Evolutionary conservation across 1,140 invertebrate species (phyloP), one percentile per base, ranked within the genome.

Genomic region (Physella acuta): DNA sequence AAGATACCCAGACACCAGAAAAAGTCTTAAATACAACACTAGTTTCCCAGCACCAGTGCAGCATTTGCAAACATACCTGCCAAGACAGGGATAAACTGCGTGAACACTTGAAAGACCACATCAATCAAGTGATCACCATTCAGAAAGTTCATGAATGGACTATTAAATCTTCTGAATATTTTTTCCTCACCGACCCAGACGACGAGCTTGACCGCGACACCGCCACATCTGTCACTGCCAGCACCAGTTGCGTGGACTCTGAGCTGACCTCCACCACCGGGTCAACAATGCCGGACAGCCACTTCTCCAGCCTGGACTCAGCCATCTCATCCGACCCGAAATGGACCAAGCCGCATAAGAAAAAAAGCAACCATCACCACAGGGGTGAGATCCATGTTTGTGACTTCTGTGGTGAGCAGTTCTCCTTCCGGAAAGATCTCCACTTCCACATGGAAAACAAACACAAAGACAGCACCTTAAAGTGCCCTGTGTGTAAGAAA

Each of bases 401-500:
- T 33, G 53, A 59, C 31, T 68, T 59, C 34, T 68, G 66, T 30
- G 26, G 37, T 30, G 37, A 68, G 24, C 24, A 39, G 3, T 68
- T 68, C 49, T n/a, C 56, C 20, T 68, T 68, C 28, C 17, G 39
- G 36, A 68, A 68, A 31, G 56, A 60, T 24, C 56, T 68, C 2
- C 20, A 44, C 20, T 33, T 30, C 26, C 66, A 68, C 56, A 68
- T 68, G 36, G 49, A 68, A 24, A 34, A 33, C 4, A 8, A 55
- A 14, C 66, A 68, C 39, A 58, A 58, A 24, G 39, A 68, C 30
- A 44, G 37, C 11, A 60, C 30, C 1, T n/a, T 68, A 30, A 53
- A 70, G 56, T 73, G 71, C 44, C 71, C 71, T 17, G 24, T 70
- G 16, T 73, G 71, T 44, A 34, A 59, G 20, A 69, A 69, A 31